Conservation (phyloP, 2,797 vertebrate genomes). For the Amblyopsis hoosieri region DNA sequence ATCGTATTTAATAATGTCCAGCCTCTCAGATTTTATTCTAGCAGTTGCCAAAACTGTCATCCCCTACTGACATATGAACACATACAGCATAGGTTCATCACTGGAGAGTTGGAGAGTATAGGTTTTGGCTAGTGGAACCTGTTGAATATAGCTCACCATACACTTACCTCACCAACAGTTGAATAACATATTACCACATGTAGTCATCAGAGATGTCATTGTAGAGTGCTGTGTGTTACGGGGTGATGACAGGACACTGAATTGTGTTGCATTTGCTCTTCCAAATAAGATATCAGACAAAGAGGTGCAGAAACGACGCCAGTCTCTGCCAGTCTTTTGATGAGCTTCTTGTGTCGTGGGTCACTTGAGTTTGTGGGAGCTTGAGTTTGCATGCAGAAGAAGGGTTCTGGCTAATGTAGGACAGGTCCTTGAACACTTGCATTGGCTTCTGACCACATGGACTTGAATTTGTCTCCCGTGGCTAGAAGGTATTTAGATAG, state of each 20-base stretch:
- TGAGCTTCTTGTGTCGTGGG: conserved; percentile 14
- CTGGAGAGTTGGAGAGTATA: not conserved
- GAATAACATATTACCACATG: conserved; percentile 29
- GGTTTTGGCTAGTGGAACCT: not conserved
- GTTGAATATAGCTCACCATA: conserved; percentile 17
- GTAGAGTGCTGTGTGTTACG: conserved; percentile 19
- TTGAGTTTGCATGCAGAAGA: not conserved
- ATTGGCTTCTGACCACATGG: not conserved
- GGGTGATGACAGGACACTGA: conserved; percentile 38
- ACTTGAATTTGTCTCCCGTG: not conserved
- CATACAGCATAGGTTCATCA: conserved; percentile 1
- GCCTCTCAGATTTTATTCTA: conserved; percentile 7
- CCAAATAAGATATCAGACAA: not conserved
- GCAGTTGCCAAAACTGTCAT: conserved; percentile 12
- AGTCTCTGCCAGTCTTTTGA: conserved; percentile 22
- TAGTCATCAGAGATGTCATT: conserved; percentile 34
- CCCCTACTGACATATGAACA: not conserved
- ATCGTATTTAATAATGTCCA: not conserved
- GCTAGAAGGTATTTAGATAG: not conserved
- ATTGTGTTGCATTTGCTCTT: conserved; percentile 5
- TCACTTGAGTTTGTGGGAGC: not conserved
- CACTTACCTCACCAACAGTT: conserved; percentile 36
- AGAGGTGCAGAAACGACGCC: conserved; percentile 14
- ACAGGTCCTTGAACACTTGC: conserved; percentile 4
- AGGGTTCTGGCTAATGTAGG: not conserved